Percentiles rank a stretch among this genome's conserved stretches.
Conservation (phyloP, 2,888 invertebrate genomes). For the Apodemia zela region DNA sequence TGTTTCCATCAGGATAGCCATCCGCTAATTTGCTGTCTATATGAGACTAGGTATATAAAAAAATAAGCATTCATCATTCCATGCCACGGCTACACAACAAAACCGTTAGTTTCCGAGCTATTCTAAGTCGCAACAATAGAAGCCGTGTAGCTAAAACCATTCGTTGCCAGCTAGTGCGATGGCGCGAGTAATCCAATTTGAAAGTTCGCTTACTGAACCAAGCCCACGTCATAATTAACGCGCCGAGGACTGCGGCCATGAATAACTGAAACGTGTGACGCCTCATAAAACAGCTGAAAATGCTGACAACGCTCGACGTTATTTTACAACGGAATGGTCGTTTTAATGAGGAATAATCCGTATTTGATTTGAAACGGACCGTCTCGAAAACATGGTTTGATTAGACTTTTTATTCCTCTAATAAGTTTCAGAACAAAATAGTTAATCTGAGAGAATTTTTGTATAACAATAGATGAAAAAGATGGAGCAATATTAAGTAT, state of each 20-base stretch:
- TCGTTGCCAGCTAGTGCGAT: slow-evolving; percentile 34
- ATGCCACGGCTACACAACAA: no score
- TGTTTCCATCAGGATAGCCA: no score
- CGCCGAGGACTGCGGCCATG: slow-evolving; percentile 37
- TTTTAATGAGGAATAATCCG: not conserved
- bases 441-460: no score
- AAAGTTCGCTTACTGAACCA: slow-evolving; percentile 47
- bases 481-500: no score
- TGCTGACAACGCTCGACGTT: slow-evolving; percentile 16
- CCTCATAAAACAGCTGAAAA: slow-evolving; percentile 26
- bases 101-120: no score
- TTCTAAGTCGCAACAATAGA: no score
- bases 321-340: not conserved
- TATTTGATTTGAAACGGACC: not conserved
- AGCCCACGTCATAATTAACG: slow-evolving; percentile 28
- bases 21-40: no score
- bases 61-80: no score
- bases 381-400: not conserved
- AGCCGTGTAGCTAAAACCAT: slow-evolving; percentile 4
- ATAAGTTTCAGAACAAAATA: no score
- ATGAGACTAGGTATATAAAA: no score
- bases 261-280: slow-evolving; percentile 54
- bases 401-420: not conserved
- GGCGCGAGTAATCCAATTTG: slow-evolving; percentile 62
- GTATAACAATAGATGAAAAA: no score